These are phyloP conservation scores for Rhopalosiphum nymphaeae DNA, from an alignment of 2,888 invertebrate genomes.

Conservation along the genomic window DNA sequence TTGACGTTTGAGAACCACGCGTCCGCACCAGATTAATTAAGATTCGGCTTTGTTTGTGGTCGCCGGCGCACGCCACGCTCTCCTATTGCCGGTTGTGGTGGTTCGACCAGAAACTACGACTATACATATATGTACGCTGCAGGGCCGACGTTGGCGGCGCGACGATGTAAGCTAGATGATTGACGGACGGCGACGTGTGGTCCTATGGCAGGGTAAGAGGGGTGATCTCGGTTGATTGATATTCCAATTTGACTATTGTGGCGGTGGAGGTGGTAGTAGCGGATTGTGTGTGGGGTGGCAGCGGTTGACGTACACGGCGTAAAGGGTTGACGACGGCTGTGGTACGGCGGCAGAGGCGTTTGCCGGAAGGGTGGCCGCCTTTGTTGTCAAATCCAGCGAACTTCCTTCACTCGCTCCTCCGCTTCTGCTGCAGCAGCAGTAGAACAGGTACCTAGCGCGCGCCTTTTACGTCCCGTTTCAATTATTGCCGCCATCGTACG, in stretches of 20 bases:
- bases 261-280: background rate
- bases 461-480: conserved; percentile 41
- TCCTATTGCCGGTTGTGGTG: background rate
- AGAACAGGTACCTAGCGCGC: background rate
- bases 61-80: background rate
- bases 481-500: conserved; percentile 5
- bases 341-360: conserved; percentile 30
- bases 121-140: background rate
- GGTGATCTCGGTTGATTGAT: conserved; percentile 54
- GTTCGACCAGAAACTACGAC: background rate
- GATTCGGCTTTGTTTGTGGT: conserved; percentile 63
- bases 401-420: conserved; percentile 21
- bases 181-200: conserved; percentile 41
- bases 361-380: conserved; percentile 48
- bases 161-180: conserved; percentile 38
- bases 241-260: conserved; percentile 38
- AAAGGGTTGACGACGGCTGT: conserved; percentile 53
- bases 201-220: background rate
- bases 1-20: conserved; percentile 45
- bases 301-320: background rate
- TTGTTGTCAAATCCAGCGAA: conserved; percentile 55
- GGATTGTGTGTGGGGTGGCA: background rate
- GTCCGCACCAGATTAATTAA: conserved; percentile 63
- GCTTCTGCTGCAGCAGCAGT: background rate
- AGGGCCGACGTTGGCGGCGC: background rate